Evolutionary conservation across 2,113 vertebrate species (phyloP).

Genomic region (Hippocampus guttulatus): DNA sequence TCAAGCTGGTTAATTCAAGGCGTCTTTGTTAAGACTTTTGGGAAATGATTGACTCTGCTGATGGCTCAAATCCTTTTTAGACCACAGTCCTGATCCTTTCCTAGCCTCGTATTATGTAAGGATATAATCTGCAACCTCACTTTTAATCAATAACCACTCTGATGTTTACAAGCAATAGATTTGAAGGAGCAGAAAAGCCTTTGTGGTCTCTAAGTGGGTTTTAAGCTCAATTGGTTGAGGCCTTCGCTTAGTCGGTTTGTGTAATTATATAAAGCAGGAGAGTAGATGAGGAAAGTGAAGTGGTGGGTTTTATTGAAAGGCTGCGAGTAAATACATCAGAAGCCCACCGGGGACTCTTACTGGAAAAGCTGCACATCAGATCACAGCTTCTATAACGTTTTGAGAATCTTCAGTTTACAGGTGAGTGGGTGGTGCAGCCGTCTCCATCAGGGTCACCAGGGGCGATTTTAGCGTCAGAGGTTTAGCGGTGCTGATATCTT

Average conservation of each 20-base stretch:
- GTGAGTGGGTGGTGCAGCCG: not conserved
- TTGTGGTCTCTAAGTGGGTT: slow-evolving; percentile 55
- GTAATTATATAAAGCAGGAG: slow-evolving; percentile 32
- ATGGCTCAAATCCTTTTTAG: slow-evolving; percentile 34
- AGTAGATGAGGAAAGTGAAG: slow-evolving; percentile 21
- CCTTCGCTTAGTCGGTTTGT: slow-evolving; percentile 42
- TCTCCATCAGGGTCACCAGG: too few species aligned
- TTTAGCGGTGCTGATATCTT: too few species aligned
- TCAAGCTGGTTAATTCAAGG: slow-evolving; percentile 29
- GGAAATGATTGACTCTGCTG: slow-evolving; percentile 35
- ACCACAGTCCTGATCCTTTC: slow-evolving; percentile 36
- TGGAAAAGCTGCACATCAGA: slow-evolving; percentile 15
- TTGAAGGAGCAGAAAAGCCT: slow-evolving; percentile 34
- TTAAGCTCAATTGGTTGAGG: slow-evolving; percentile 53
- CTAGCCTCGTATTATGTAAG: slow-evolving; percentile 39
- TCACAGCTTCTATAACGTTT: not conserved
- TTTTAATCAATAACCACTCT: slow-evolving; percentile 63
- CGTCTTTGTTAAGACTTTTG: slow-evolving; percentile 37
- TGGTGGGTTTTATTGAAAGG: slow-evolving; percentile 26
- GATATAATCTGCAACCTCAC: slow-evolving; percentile 51
- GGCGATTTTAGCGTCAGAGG: too few species aligned
- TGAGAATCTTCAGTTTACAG: not conserved
- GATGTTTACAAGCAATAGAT: slow-evolving; percentile 59
- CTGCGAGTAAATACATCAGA: slow-evolving; percentile 34
- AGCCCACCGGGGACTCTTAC: slow-evolving; percentile 11